These are phyloP conservation scores for Astreopora myriophthalma DNA, from an alignment of 64 coral and sea anemone species.

Conservation along the genomic window DNA sequence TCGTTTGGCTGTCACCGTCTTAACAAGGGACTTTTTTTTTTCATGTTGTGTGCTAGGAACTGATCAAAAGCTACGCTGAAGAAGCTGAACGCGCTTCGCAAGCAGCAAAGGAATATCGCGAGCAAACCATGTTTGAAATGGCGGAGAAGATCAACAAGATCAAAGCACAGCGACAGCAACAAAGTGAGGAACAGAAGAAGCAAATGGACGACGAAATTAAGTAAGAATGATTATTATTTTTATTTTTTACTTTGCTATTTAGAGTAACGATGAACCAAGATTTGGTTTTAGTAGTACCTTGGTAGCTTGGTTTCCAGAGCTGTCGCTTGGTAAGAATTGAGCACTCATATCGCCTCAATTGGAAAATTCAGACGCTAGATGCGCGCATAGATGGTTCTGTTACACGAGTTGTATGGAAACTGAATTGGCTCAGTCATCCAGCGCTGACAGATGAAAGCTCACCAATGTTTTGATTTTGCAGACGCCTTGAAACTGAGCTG, in stretches of 20 bases:
- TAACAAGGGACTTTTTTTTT: neutral
- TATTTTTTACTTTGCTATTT: no score
- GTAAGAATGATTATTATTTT: slow-evolving; percentile 51
- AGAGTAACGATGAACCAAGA: no score
- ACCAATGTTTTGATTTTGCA: slow-evolving; percentile 1
- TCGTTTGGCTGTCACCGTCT: neutral
- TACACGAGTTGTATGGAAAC: no score
- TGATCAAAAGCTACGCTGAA: slow-evolving; percentile 71
- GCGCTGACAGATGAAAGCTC: no score
- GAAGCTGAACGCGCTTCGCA: slow-evolving; percentile 80
- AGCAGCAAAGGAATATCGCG: slow-evolving; percentile 92
- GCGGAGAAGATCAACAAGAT: slow-evolving; percentile 95
- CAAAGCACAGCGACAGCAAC: slow-evolving; percentile 80
- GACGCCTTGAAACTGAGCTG: slow-evolving; percentile 86
- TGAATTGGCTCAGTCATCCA: no score
- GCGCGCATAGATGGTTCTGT: no score
- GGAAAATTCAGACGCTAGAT: no score
- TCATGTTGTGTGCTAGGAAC: slow-evolving; percentile 57
- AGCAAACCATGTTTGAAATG: slow-evolving; percentile 96
- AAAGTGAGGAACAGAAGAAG: slow-evolving; percentile 82
- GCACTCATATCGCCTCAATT: no score
- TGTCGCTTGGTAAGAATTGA: no score
- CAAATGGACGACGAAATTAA: slow-evolving; percentile 95
- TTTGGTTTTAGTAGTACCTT: no score
- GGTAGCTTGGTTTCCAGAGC: no score